These are phyloP conservation scores for Gnathonemus echidnorhynchus DNA, from an alignment of 2,113 vertebrate genomes.

Conservation along the genomic window DNA sequence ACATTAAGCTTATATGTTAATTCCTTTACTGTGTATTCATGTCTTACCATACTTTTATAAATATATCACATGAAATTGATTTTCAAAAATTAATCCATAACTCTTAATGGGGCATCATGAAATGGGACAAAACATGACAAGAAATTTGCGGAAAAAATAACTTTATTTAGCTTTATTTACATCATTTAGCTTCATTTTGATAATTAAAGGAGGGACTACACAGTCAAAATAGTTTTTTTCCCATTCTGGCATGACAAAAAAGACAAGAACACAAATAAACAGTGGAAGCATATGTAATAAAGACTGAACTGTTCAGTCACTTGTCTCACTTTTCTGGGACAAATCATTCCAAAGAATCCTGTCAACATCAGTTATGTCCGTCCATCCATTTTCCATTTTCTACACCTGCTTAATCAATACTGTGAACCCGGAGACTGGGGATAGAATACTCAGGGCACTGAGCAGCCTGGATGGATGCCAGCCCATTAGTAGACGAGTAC, in stretches of 20 bases:
- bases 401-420: not conserved
- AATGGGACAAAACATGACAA: not conserved
- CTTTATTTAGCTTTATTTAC: not conserved
- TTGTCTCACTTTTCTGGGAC: not conserved
- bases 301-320: not conserved
- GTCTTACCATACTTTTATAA: not conserved
- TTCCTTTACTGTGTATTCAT: not conserved
- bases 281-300: not conserved
- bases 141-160: not conserved
- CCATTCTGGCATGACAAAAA: not conserved
- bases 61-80: not conserved
- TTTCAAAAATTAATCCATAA: not conserved
- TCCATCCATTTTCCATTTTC: not conserved
- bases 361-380: not conserved
- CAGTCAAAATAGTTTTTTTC: not conserved
- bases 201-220: not conserved
- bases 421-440: not conserved
- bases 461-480: not conserved
- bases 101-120: not conserved
- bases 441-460: not conserved
- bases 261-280: not conserved
- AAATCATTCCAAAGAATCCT: not conserved
- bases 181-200: not conserved
- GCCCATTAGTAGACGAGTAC: not conserved
- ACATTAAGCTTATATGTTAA: not conserved